Evolutionary conservation across 2,797 vertebrate genomes (phyloP).

Genomic region (Muscicapa striata): DNA sequence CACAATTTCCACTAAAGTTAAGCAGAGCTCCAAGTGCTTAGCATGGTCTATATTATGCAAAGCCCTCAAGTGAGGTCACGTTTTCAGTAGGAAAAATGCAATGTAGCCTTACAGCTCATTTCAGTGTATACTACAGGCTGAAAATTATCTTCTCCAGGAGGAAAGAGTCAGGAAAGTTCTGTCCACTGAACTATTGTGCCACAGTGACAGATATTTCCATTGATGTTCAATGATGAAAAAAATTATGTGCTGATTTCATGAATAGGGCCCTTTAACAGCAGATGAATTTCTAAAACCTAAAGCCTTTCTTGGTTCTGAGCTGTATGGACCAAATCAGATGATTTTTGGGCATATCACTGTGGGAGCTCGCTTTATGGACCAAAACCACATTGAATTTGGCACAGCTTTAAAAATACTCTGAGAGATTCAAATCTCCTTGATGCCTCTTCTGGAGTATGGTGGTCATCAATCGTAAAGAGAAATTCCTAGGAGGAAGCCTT

Average conservation of each 20-base stretch:
- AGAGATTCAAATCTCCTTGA: neutral
- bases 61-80: neutral
- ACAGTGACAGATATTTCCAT: neutral
- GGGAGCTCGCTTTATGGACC: neutral
- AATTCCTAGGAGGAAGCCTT: neutral
- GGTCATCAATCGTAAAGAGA: neutral
- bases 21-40: neutral
- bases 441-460: neutral
- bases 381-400: neutral
- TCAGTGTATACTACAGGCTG: neutral
- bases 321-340: neutral
- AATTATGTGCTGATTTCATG: neutral
- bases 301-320: neutral
- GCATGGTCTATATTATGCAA: neutral
- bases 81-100: constrained; percentile 4
- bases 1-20: neutral
- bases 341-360: neutral
- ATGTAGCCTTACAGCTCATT: neutral
- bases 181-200: neutral
- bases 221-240: neutral
- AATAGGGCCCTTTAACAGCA: neutral
- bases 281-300: neutral
- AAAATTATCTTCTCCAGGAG: neutral
- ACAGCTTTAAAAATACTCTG: neutral
- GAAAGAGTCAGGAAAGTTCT: neutral